Evolutionary conservation across 2,113 vertebrate species (phyloP).

Genomic region (Mesitornis unicolor): DNA sequence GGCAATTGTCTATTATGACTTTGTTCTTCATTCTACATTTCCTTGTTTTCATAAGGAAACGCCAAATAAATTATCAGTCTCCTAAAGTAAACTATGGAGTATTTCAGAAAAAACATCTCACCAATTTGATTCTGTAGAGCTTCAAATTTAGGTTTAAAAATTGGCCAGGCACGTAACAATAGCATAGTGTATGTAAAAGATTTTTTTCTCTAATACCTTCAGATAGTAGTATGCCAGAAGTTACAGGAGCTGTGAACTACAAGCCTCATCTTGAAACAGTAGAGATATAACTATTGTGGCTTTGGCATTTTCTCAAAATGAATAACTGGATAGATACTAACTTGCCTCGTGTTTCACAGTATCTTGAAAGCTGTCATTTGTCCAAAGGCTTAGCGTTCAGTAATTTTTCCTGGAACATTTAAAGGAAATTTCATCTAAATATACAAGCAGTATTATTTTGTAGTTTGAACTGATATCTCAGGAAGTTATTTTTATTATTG

Average conservation of each 20-base stretch:
- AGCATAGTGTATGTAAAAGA: not conserved
- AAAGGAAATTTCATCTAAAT: conserved; percentile 12
- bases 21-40: not conserved
- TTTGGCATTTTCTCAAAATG: conserved; percentile 15
- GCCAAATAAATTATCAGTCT: not conserved
- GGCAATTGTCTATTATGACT: not conserved
- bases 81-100: not conserved
- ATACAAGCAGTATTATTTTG: not conserved
- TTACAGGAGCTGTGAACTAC: not conserved
- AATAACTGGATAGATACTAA: not conserved
- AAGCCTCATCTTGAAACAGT: not conserved
- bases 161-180: not conserved
- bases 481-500: not conserved
- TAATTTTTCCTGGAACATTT: conserved; percentile 10
- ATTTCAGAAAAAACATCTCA: not conserved
- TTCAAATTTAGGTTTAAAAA: not conserved
- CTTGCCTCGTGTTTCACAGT: not conserved
- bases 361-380: not conserved
- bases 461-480: not conserved
- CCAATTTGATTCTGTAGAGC: not conserved
- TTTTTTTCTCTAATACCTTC: not conserved
- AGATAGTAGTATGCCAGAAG: not conserved
- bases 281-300: not conserved
- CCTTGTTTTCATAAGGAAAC: not conserved
- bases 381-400: not conserved